Percentiles rank a stretch among this genome's conserved stretches.
phyloP scores from a whole-genome alignment of 1,140 invertebrate genomes.

The Acyrthosiphon pisum region DNA sequence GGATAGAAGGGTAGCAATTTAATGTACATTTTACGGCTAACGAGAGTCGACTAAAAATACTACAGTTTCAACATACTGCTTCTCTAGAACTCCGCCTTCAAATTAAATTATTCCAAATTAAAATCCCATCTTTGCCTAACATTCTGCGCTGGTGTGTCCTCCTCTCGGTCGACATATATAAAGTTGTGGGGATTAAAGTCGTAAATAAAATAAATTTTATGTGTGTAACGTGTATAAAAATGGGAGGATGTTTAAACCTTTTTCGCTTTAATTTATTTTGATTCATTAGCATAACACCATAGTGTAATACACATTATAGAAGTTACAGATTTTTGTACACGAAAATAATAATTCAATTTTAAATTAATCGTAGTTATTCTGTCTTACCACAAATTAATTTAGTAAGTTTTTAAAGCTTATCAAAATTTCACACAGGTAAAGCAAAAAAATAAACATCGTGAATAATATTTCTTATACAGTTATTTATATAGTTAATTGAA shows the following conservation, averaged over 20 bases:
- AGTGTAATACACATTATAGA: neutral
- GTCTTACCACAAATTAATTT: neutral
- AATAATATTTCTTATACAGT: neutral
- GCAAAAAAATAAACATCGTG: neutral
- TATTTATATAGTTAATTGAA: neutral
- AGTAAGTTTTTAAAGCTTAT: neutral
- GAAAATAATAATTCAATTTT: neutral
- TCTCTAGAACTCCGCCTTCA: neutral
- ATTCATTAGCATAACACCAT: neutral
- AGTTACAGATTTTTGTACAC: neutral
- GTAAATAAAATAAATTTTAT: constrained; percentile 38
- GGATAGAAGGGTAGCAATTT: too few species aligned
- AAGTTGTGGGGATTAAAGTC: neutral
- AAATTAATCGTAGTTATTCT: neutral
- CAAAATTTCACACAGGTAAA: neutral
- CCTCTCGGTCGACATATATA: neutral
- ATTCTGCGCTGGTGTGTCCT: neutral
- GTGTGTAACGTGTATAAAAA: neutral
- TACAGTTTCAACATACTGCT: neutral
- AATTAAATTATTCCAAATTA: constrained; percentile 40
- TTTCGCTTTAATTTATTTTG: neutral
- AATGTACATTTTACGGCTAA: neutral
- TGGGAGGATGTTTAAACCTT: neutral
- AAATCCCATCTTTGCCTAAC: neutral
- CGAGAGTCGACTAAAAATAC: neutral